phyloP scores from a whole-genome alignment of 2,797 vertebrate genomes.

The Sebastes paucispinis region DNA sequence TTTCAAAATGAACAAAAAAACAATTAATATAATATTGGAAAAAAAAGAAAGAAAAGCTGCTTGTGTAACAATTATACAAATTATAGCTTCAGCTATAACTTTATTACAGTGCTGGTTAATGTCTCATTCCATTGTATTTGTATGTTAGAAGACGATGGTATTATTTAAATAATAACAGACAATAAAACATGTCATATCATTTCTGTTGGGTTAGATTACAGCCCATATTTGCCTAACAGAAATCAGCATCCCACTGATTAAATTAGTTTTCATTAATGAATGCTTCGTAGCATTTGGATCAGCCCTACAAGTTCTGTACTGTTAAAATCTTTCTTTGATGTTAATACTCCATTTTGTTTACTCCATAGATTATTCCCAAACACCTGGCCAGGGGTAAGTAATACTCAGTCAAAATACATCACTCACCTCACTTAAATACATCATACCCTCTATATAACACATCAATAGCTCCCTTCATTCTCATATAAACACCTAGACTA shows the following conservation, averaged over 20 bases:
- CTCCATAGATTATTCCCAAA: slow-evolving; percentile 63
- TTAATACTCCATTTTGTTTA: not conserved
- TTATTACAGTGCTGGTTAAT: not conserved
- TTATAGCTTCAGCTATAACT: not conserved
- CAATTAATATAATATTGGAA: too few species aligned
- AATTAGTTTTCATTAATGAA: not conserved
- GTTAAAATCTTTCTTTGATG: not conserved
- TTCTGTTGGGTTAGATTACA: not conserved
- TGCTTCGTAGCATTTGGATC: not conserved
- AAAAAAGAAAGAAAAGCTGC: not conserved
- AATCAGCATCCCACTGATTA: not conserved
- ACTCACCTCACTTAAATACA: not conserved
- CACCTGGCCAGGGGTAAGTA: slow-evolving; percentile 61
- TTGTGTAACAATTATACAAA: not conserved
- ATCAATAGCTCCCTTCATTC: not conserved
- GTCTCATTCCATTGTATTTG: not conserved
- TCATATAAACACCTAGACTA: not conserved
- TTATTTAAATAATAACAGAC: not conserved
- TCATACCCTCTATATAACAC: not conserved
- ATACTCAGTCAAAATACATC: too few species aligned
- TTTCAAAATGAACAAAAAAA: too few species aligned
- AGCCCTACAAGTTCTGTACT: rapidly evolving
- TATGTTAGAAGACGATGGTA: not conserved
- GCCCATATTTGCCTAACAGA: not conserved
- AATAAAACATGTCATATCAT: not conserved